These are phyloP conservation scores for Pogona vitticeps DNA, from an alignment of 2,113 vertebrate genomes.

Conservation along the genomic window DNA sequence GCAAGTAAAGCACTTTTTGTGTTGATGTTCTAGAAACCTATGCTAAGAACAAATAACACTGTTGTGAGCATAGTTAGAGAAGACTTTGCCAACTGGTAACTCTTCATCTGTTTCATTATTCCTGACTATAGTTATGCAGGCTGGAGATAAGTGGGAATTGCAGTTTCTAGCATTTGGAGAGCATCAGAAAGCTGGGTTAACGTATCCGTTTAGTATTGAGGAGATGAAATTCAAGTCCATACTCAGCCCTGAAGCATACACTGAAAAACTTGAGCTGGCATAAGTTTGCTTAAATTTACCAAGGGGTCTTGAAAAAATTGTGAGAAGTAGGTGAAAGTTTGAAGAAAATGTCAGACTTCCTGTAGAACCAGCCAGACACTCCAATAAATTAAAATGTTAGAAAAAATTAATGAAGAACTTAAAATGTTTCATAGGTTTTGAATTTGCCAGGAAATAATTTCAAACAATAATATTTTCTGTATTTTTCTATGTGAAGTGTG, in stretches of 20 bases:
- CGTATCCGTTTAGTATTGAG: neutral
- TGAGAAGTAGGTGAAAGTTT: neutral
- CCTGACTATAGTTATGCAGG: no score
- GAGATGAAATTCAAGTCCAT: neutral
- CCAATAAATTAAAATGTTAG: neutral
- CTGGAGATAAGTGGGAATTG: no score
- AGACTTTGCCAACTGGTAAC: no score
- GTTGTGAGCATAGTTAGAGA: neutral
- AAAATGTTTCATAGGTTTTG: neutral
- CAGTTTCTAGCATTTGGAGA: no score
- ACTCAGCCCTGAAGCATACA: neutral
- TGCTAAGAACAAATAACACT: neutral
- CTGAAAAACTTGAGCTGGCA: neutral
- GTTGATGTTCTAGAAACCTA: neutral
- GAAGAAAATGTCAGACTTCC: neutral
- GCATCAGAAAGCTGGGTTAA: no score
- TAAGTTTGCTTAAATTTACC: no score
- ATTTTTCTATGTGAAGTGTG: neutral
- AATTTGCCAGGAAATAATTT: neutral
- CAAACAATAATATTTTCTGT: neutral
- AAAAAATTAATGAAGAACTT: neutral
- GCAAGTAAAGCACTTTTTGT: constrained; percentile 68
- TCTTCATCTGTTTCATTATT: no score
- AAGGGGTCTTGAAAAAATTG: neutral
- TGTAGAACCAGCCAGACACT: neutral